These are phyloP conservation scores for Erythrocebus patas DNA, from an alignment of 2,113 vertebrate genomes.

Conservation along the genomic window DNA sequence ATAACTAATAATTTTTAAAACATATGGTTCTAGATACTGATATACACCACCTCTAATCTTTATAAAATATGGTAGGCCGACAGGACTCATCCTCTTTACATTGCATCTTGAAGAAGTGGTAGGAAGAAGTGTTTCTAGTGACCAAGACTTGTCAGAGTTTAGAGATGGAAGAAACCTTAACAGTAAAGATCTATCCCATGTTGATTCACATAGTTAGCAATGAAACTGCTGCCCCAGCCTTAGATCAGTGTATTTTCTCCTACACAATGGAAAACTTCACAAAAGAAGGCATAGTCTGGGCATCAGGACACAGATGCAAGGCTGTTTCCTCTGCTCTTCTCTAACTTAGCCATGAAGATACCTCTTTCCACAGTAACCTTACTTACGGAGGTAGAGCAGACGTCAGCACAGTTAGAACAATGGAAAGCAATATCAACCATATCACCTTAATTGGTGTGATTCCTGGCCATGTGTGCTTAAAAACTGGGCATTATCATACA, in stretches of 20 bases:
- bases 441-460: background rate
- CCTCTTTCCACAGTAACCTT: background rate
- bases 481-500: background rate
- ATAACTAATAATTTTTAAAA: background rate
- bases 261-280: background rate
- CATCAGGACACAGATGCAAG: background rate
- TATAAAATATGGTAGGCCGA: background rate
- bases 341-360: background rate
- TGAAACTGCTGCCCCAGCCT: background rate
- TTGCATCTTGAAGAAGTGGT: background rate
- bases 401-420: background rate
- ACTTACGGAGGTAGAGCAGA: background rate
- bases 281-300: background rate
- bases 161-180: background rate
- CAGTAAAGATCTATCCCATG: background rate
- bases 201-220: background rate
- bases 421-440: background rate
- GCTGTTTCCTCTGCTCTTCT: background rate
- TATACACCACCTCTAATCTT: background rate
- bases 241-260: background rate
- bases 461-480: background rate
- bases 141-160: background rate
- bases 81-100: background rate
- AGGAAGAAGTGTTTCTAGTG: background rate
- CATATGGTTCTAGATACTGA: background rate